Conservation (phyloP, 2,888 invertebrate genomes). For the Himalopsyche tibetana region DNA sequence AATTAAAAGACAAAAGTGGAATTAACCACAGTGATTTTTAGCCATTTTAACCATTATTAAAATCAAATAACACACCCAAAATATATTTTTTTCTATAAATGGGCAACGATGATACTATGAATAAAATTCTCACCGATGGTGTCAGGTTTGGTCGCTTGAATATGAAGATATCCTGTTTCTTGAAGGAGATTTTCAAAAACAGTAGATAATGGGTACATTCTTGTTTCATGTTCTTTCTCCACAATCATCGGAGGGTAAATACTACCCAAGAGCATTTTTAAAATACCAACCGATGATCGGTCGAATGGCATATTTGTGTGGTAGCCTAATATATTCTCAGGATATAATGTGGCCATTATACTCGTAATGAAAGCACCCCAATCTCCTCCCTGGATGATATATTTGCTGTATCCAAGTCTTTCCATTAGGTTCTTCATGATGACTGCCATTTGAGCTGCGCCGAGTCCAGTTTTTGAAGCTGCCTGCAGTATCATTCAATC, state of each 20-base stretch:
- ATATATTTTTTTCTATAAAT: no score
- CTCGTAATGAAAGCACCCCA: slow-evolving; percentile 81
- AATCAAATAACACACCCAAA: no score
- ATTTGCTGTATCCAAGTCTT: slow-evolving; percentile 79
- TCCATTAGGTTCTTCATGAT: slow-evolving; percentile 83
- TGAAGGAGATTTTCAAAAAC: slow-evolving; percentile 67
- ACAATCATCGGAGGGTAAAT: slow-evolving; percentile 78
- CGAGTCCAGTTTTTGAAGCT: slow-evolving; percentile 77
- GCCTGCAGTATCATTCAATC: slow-evolving; percentile 69
- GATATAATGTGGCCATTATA: slow-evolving; percentile 80
- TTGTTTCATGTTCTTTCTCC: slow-evolving; percentile 73
- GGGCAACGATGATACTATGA: no score
- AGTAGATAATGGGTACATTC: slow-evolving; percentile 72
- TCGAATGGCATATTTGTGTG: slow-evolving; percentile 80
- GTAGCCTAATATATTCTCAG: slow-evolving; percentile 75
- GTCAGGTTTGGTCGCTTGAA: slow-evolving; percentile 93
- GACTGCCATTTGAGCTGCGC: slow-evolving; percentile 76
- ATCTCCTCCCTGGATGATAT: slow-evolving; percentile 85
- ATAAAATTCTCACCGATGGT: slow-evolving; percentile 81
- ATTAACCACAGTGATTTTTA: no score
- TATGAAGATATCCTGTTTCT: slow-evolving; percentile 82
- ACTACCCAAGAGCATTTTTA: slow-evolving; percentile 74
- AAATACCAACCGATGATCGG: slow-evolving; percentile 67
- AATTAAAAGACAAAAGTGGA: no score
- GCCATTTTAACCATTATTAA: no score